phyloP scores from a whole-genome alignment of 1,140 invertebrate species.

The Zaprionus africanus region DNA sequence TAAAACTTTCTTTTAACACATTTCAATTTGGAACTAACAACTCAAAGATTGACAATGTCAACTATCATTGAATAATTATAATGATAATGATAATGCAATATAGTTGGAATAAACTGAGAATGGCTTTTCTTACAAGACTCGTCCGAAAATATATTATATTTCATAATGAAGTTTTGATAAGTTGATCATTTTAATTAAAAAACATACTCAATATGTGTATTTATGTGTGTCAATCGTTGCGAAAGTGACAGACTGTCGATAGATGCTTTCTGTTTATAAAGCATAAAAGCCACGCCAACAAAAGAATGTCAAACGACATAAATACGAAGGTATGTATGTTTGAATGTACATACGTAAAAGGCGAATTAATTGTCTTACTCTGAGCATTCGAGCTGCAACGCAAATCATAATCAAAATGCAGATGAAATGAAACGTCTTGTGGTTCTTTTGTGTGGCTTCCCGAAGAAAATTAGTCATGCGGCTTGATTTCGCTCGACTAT shows the following conservation, averaged over 20 bases:
- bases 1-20: background rate
- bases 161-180: background rate
- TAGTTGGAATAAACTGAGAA: no score
- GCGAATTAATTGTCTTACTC: background rate
- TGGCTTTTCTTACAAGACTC: no score
- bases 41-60: no score
- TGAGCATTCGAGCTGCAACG: constrained; percentile 9
- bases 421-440: constrained; percentile 33
- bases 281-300: background rate
- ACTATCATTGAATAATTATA: no score
- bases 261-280: constrained; percentile 1
- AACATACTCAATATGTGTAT: no score
- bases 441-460: constrained; percentile 39
- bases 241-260: constrained; percentile 6
- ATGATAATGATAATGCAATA: no score
- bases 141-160: no score
- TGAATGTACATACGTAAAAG: background rate
- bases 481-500: background rate
- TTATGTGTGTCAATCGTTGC: background rate
- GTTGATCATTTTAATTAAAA: no score
- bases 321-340: no score
- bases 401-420: constrained; percentile 28
- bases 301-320: constrained; percentile 9
- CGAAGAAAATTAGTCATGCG: constrained; percentile 4
- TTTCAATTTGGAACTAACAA: no score